Base-by-base conservation (phyloP, 1,140 invertebrate genomes). In the Panagrolaimus sp. region DNA sequence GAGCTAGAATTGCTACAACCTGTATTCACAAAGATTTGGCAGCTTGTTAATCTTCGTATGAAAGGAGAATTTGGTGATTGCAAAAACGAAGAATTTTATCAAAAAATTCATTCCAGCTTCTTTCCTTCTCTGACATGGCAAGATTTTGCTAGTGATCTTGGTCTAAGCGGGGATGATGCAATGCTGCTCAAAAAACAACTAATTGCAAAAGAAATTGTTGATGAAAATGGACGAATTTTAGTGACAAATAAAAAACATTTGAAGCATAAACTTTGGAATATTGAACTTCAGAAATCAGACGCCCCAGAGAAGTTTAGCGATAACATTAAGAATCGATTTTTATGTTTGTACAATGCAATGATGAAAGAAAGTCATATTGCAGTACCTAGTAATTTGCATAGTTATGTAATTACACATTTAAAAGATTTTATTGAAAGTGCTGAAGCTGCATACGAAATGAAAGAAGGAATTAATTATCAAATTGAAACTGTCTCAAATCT, bases 1-100 rank as follows among this genome's bases (percentile, higher is more conserved):
- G 66, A 43, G 9, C 25, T 67, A 14, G 66, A 67, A n/a, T 14
- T 27, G 31, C 66, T 67, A 1, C 5, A 2, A 8, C 27, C 66
- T 0, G 5, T 67, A 9, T 65, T 63, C 9, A 16, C 48, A 27
- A 14, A 27, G 3, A 57, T 65, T 65, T 16, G 11, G 25, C 64
- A 48, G 5, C 9, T 63, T n/a, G 27, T 63, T 44, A 23, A 63
- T 31, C 16, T n/a, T 63, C 31, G 0, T 67, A 72, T 9, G 53
- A 43, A 51, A 78, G 42, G 62, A 63, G 27, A 16, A n/a, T 3
- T n/a, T 23, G 20, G 5, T 3, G 47, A 5, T 3, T n/a, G 20
- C 47, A 48, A 23, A 48, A 9, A 48, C 9, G 14, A 23, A 48
- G 9, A 48, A n/a, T 48, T 16, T 48, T n/a, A 48, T 38, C 31